A percentile compares a stretch with the other conserved stretches of the same genome.
phyloP scores from a whole-genome alignment of 2,888 invertebrate species.

The Drosophila mimetica region DNA sequence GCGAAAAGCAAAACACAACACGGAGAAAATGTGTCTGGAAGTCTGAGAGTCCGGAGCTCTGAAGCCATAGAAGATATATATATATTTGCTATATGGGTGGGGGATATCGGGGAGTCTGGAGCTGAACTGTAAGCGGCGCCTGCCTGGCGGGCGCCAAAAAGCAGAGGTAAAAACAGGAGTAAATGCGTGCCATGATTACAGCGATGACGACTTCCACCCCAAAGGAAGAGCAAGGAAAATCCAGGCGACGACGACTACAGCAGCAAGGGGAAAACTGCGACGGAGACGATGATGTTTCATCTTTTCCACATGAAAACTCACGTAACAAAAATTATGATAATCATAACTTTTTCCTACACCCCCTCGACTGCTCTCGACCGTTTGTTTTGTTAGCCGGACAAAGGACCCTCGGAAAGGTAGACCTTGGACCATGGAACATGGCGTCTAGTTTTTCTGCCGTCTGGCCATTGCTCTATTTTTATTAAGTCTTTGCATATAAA shows the following conservation, averaged over 20 bases:
- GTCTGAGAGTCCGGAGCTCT: background rate
- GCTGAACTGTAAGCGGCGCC: conserved; percentile 68
- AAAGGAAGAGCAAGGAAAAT: conserved; percentile 1
- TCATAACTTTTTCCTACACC: conserved; percentile 72
- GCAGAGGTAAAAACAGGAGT: conserved; percentile 84
- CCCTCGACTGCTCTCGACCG: conserved; percentile 4
- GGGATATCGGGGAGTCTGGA: conserved; percentile 10
- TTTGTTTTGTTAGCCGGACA: conserved; percentile 61
- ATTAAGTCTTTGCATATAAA: conserved; percentile 81
- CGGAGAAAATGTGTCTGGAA: conserved; percentile 54
- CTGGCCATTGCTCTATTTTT: conserved; percentile 71
- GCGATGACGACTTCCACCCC: conserved; percentile 83
- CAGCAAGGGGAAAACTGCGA: conserved; percentile 24
- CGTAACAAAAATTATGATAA: conserved; percentile 83
- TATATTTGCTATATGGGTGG: conserved; percentile 7
- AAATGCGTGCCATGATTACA: conserved; percentile 83
- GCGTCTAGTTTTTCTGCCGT: conserved; percentile 67
- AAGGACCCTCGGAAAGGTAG: conserved; percentile 58
- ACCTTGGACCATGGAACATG: conserved; percentile 57
- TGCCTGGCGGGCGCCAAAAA: conserved; percentile 82
- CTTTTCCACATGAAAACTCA: conserved; percentile 82
- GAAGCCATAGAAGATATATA: conserved; percentile 11
- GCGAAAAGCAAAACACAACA: conserved; percentile 58
- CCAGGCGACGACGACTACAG: conserved; percentile 6
- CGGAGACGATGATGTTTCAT: conserved; percentile 80